Evolutionary conservation across 1,140 invertebrate species (phyloP), one percentile per base, ranked within the genome.

Genomic region (Brachionus koreanus): DNA sequence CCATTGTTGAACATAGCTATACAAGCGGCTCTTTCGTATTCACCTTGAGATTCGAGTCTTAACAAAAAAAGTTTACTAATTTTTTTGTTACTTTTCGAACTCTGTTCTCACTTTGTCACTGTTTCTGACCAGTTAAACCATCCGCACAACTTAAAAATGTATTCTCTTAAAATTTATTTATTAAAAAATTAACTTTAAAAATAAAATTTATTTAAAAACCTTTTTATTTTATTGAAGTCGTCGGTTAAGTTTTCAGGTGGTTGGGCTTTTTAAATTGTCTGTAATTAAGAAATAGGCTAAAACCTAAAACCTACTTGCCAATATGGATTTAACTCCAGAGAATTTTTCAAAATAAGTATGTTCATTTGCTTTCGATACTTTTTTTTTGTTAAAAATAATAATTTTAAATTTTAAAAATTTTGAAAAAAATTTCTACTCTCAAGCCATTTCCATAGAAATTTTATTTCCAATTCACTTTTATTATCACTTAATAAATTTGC

Each of bases 1-100:
- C 61, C 25, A 43, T 43, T 42, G 12, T 79, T 79, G 37, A 79
- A 65, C 19, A 65, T 52, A 19, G 35, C 39, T 9, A 79, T 79
- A 43, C 76, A 79, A 13, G 76, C 76, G 4, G 76, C 76, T 52
- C 76, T 79, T 43, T 79, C 76, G 13, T 19, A 79, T 12, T 79
- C 76, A 25, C 61, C 76, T 61, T 79, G 7, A 10, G 35, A 19
- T 37, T 61, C 61, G 1, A 79, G 33, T 43, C 61, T 79, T 19
- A 19, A 75, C 12, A 57, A 79, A 42, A 61, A 79, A 9, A 13
- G 12, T 13, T 46, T 46, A 25, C 7, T 42, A 46, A 25, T 39
- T 16, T 65, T 65, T 29, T 29, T n/a, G n/a, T 10, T 5, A 4
- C 33, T 65, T 5, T 29, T 10, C 25, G 1, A 29, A 65, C 0